A percentile compares a stretch with the other conserved stretches of the same genome.
These are phyloP conservation scores for Cephalotes varians DNA, from an alignment of 2,888 invertebrate genomes.

Conservation along the genomic window DNA sequence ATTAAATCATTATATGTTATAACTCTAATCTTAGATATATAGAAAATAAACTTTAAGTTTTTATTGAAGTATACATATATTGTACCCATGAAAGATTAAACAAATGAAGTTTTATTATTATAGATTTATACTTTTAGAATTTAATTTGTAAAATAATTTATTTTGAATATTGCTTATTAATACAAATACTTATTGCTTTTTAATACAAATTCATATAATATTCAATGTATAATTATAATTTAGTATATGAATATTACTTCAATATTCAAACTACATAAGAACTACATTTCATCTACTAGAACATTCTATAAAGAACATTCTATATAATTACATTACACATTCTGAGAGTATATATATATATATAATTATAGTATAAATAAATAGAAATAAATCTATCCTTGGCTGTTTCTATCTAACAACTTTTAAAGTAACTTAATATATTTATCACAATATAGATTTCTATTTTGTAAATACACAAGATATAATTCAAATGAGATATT, in stretches of 20 bases:
- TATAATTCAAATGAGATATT: background rate
- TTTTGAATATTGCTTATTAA: no score
- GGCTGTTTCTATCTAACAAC: background rate
- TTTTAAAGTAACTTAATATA: background rate
- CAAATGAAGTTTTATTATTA: background rate
- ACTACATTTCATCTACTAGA: background rate
- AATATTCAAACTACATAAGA: background rate
- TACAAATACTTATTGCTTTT: no score
- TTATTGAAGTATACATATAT: background rate
- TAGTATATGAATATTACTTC: no score
- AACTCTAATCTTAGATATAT: background rate
- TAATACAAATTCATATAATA: no score
- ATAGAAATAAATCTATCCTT: background rate
- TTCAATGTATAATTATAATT: no score
- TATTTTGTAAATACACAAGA: background rate
- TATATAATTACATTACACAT: background rate
- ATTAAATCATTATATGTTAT: background rate
- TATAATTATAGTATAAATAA: no score
- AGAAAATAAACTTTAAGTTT: background rate
- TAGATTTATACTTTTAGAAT: background rate
- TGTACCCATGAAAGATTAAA: background rate
- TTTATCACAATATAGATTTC: background rate
- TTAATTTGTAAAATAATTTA: background rate
- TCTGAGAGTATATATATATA: background rate
- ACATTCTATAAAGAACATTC: background rate